Conservation (phyloP, 2,797 vertebrate species). For the Diplodus sargus region DNA sequence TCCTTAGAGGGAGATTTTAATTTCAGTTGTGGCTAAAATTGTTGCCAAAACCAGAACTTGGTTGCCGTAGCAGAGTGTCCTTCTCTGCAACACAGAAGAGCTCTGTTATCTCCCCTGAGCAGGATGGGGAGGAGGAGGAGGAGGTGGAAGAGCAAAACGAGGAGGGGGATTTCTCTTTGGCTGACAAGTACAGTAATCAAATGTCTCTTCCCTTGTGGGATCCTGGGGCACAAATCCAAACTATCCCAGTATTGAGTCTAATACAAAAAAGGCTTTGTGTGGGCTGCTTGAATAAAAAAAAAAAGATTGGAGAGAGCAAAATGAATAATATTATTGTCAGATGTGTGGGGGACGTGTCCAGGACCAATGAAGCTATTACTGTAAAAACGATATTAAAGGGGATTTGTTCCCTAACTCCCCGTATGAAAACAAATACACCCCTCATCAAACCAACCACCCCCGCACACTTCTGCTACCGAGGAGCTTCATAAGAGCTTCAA, state of each 20-base stretch:
- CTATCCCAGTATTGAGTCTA: conserved; percentile 56
- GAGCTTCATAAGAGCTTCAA: conserved; percentile 51
- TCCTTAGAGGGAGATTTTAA: conserved; percentile 17
- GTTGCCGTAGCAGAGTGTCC: conserved; percentile 11
- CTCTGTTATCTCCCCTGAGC: conserved; percentile 68
- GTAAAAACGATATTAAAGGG: not conserved
- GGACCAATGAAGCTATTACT: conserved; percentile 4
- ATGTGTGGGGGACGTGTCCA: not conserved
- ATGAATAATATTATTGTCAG: conserved; percentile 39
- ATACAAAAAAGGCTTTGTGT: conserved; percentile 66
- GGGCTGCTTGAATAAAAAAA: conserved; percentile 36
- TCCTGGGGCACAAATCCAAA: conserved; percentile 56
- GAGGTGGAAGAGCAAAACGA: not conserved
- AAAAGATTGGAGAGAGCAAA: conserved; percentile 22
- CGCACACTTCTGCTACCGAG: conserved; percentile 51
- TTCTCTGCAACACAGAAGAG: conserved; percentile 52
- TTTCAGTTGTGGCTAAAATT: conserved; percentile 19
- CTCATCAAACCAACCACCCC: conserved; percentile 28
- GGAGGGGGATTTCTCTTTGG: conserved; percentile 51
- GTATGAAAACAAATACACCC: conserved; percentile 6
- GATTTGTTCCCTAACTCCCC: conserved; percentile 16
- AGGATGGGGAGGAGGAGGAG: conserved; percentile 38
- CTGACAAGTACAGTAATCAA: conserved; percentile 74
- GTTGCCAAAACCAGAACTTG: conserved; percentile 34
- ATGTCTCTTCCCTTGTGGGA: conserved; percentile 64